Evolutionary conservation across 2,797 vertebrate species (phyloP).

Genomic region (Sebastiscus albofasciatus): DNA sequence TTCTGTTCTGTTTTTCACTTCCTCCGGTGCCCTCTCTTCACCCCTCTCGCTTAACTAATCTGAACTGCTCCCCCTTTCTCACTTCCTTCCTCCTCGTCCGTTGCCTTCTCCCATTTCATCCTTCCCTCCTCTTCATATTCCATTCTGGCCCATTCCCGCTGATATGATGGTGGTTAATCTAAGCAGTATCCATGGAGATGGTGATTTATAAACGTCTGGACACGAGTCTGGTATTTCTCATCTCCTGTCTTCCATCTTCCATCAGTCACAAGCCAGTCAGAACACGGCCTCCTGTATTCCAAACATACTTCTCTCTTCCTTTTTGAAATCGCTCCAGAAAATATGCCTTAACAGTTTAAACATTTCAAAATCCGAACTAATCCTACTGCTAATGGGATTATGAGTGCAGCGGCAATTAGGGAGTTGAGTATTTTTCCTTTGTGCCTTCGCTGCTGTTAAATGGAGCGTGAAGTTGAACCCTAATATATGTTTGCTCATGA

Average conservation of each 20-base stretch:
- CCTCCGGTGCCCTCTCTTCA: neutral
- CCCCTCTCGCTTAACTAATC: neutral
- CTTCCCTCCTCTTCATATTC: slow-evolving; percentile 6
- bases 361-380: slow-evolving; percentile 4
- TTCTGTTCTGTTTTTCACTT: slow-evolving; percentile 4
- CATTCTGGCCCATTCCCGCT: slow-evolving; percentile 16
- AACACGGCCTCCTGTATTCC: slow-evolving; percentile 22
- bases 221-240: slow-evolving; percentile 69
- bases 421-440: neutral
- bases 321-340: neutral
- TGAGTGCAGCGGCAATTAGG: neutral
- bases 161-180: slow-evolving; percentile 25
- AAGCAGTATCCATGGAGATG: slow-evolving; percentile 43
- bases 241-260: slow-evolving; percentile 51
- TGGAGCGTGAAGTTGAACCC: neutral
- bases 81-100: slow-evolving; percentile 2
- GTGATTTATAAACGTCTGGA: slow-evolving; percentile 51
- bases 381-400: slow-evolving; percentile 25
- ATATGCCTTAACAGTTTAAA: slow-evolving; percentile 6
- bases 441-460: slow-evolving; percentile 22
- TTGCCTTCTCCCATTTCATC: neutral
- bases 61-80: neutral
- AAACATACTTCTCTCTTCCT: slow-evolving; percentile 16
- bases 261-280: slow-evolving; percentile 34
- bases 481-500: slow-evolving; percentile 18